A percentile compares a stretch with the other conserved stretches of the same genome.
These are phyloP conservation scores for Arctocebus calabarensis DNA, from an alignment of 2,797 vertebrate genomes.

Conservation along the genomic window DNA sequence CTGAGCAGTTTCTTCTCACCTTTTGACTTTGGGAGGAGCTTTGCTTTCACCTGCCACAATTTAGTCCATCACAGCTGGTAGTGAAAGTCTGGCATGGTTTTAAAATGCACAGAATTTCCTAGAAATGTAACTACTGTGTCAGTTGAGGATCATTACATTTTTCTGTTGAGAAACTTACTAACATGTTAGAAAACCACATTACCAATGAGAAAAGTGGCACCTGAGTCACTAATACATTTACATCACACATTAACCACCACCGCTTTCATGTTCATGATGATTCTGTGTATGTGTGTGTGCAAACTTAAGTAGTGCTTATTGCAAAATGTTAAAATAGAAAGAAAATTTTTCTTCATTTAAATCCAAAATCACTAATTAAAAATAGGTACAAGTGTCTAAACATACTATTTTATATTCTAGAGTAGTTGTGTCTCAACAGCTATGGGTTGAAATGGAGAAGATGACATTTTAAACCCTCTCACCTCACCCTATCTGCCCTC, in stretches of 20 bases:
- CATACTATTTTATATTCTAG: neutral
- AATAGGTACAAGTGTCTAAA: neutral
- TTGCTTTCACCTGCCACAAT: neutral
- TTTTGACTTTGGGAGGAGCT: neutral
- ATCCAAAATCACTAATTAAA: neutral
- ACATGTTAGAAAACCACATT: neutral
- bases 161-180: neutral
- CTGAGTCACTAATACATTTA: neutral
- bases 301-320: neutral
- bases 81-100: neutral
- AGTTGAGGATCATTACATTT: neutral
- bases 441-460: neutral
- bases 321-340: neutral
- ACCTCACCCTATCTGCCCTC: neutral
- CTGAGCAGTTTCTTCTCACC: neutral
- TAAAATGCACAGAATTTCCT: neutral
- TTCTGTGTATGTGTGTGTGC: neutral
- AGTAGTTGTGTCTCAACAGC: neutral
- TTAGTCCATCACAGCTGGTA: neutral
- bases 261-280: neutral
- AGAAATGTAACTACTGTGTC: neutral
- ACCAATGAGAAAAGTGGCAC: neutral
- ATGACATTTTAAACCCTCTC: neutral
- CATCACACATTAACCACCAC: neutral
- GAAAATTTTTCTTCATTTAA: neutral